phyloP scores from a whole-genome alignment of 1,140 invertebrate species.

The Schmidtea mediterranea region DNA sequence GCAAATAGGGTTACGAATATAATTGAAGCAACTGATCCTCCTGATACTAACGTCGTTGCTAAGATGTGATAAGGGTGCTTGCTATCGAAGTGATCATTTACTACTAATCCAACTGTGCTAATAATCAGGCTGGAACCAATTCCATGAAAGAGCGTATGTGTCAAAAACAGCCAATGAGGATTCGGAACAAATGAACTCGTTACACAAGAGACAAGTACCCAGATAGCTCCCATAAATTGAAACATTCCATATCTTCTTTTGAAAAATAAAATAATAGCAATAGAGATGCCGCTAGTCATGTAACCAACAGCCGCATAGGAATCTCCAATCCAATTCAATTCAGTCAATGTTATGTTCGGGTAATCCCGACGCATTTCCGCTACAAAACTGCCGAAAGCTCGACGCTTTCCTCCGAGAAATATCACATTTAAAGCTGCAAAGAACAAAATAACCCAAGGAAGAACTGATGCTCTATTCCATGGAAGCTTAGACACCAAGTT shows the following conservation, averaged over 20 bases:
- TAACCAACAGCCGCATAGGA: conserved; percentile 4
- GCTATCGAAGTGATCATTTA: conserved; percentile 6
- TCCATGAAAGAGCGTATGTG: conserved; percentile 4
- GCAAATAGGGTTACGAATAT: conserved; percentile 4
- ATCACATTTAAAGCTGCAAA: conserved; percentile 25
- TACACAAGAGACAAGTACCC: not conserved
- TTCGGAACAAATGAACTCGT: not conserved
- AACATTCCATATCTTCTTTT: conserved; percentile 1
- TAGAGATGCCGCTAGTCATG: not conserved
- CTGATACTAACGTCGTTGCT: conserved; percentile 3
- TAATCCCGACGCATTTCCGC: not conserved
- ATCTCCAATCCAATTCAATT: conserved; percentile 6
- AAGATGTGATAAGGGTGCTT: conserved; percentile 2
- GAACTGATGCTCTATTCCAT: too few relatives aligned
- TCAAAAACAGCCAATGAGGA: conserved; percentile 6
- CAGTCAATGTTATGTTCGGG: not conserved
- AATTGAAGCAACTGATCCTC: conserved; percentile 5
- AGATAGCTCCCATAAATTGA: not conserved
- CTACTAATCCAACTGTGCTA: conserved; percentile 1
- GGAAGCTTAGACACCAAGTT: too few relatives aligned
- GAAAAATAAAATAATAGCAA: too few relatives aligned
- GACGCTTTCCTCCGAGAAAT: conserved; percentile 30
- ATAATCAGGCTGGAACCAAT: not conserved
- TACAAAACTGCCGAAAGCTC: conserved; percentile 7
- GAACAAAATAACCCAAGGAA: too few relatives aligned